Evolutionary conservation across 2,797 vertebrate genomes (phyloP).

Genomic region (Aplochiton taeniatus): DNA sequence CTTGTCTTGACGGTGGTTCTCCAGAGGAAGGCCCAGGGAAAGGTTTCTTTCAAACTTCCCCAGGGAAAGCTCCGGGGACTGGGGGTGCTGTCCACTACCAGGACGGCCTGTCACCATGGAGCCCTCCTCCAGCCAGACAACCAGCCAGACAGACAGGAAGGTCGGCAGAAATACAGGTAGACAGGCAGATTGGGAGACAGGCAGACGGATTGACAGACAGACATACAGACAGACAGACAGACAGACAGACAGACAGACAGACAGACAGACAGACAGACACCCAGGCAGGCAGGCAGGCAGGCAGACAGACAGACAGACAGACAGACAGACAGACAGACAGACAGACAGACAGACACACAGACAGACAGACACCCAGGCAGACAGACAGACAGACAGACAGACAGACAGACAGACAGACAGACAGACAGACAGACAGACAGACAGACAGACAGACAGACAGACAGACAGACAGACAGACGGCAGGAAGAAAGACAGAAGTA

Average conservation of each 20-base stretch:
- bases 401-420: too few relatives aligned
- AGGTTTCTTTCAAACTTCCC: not conserved
- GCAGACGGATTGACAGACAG: slow-evolving; percentile 18
- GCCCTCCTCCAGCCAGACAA: not conserved
- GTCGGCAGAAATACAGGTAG: not conserved
- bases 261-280: too few relatives aligned
- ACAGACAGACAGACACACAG: slow-evolving; percentile 28
- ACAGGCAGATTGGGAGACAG: slow-evolving; percentile 20
- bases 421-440: too few relatives aligned
- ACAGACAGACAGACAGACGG: too few relatives aligned
- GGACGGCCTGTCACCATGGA: too few relatives aligned
- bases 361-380: slow-evolving; percentile 5
- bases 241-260: too few relatives aligned
- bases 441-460: too few relatives aligned
- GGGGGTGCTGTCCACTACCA: not conserved
- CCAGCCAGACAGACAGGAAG: not conserved
- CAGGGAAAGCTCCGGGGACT: slow-evolving; percentile 50
- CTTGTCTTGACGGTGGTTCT: slow-evolving; percentile 56
- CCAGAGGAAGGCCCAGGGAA: slow-evolving; percentile 46
- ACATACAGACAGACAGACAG: too few relatives aligned
- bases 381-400: too few relatives aligned
- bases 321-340: not conserved
- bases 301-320: not conserved
- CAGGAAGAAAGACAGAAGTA: too few relatives aligned
- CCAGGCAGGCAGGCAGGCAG: not conserved